Percentiles rank a stretch among this genome's conserved stretches.
Evolutionary conservation across 2,797 vertebrate genomes (phyloP).

Genomic region (Avahi laniger): DNA sequence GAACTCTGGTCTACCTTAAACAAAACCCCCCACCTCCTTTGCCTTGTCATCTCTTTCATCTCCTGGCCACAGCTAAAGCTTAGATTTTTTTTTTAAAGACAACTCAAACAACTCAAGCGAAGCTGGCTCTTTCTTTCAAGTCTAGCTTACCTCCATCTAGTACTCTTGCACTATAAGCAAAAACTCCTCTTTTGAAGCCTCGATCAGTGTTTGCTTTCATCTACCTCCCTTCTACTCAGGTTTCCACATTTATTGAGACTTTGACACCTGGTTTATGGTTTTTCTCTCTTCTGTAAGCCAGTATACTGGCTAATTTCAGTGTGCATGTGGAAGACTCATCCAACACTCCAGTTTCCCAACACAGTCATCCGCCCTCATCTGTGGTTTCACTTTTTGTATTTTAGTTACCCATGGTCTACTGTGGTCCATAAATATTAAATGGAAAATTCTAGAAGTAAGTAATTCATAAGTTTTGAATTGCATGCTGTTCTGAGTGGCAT

Average conservation of each 20-base stretch:
- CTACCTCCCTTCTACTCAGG: not conserved
- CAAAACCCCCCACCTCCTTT: not conserved
- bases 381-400: not conserved
- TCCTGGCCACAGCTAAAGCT: not conserved
- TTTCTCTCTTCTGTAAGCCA: not conserved
- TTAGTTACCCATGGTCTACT: not conserved
- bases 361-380: not conserved
- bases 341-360: not conserved
- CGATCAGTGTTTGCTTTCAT: not conserved
- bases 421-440: not conserved
- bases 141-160: not conserved
- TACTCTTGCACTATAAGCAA: not conserved
- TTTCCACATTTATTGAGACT: not conserved
- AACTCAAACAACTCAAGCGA: not conserved
- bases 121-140: not conserved
- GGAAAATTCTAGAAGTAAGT: not conserved
- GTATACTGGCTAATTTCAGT: not conserved
- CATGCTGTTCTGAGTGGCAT: not conserved
- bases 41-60: not conserved
- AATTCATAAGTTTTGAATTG: not conserved
- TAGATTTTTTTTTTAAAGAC: not conserved
- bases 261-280: not conserved
- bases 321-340: not conserved
- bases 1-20: not conserved
- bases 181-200: not conserved